Evolutionary conservation across 2,888 invertebrate species (phyloP), one percentile per base, ranked within the genome.

Genomic region (Chalcosyrphus nemorum): DNA sequence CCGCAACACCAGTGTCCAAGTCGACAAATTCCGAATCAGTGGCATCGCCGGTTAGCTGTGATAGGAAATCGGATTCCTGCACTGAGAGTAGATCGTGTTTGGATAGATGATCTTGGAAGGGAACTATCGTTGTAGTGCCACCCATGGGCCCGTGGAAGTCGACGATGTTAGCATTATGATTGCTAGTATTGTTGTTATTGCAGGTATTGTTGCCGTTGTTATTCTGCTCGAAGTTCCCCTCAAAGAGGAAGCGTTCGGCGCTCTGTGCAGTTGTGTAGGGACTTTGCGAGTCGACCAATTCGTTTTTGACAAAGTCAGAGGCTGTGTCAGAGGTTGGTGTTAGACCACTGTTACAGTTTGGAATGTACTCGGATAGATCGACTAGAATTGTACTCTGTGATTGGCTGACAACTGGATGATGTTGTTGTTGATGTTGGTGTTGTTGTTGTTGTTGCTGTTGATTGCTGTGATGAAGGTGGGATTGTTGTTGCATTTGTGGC

Each of bases 211-310:
- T 65, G 70, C 74, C 71, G 75, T 88, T 89, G 27, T 86, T 87
- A 59, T 87, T 88, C 81, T 91, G 90, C 86, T 91, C 91, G 66
- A 88, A 90, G 27, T 88, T 89, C 43, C 91, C 89, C 87, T 91
- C 91, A 85, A 91, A 92, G 21, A 92, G 88, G 81, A 92, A 92
- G 7, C 91, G 89, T 86, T 91, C 90, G n/a, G 92, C 91, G 76
- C 91, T 91, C 70, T 91, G 88, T 32, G 90, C 91, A 4, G 91
- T 91, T 54, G 92, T 92, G 54, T 92, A 92, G 17, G 91, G 91
- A 71, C 91, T 91, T 86, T 91, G 90, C 11, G 91, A 89, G 82
- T 92, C 91, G 54, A 90, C 90, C 43, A 91, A 87, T 82, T 92
- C 91, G 63, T 90, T 91, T 80, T 92, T 92, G 0, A 91, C 91